Evolutionary conservation across 2,888 invertebrate species (phyloP), one percentile per base, ranked within the genome.

Genomic region (Thecophora atra): DNA sequence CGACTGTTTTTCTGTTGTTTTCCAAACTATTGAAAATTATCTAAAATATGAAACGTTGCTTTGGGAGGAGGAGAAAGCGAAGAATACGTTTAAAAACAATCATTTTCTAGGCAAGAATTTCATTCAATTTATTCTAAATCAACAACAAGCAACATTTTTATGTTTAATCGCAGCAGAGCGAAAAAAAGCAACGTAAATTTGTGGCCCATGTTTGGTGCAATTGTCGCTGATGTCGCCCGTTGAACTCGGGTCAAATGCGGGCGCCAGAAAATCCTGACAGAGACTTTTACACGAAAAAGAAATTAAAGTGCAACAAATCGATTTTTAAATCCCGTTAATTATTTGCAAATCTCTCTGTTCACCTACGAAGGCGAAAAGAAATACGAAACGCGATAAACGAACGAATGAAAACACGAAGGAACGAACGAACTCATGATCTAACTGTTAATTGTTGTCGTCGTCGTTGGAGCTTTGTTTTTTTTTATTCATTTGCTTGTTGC

Each of bases 311-410:
- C 37, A 37, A 24, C 0, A 67, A 21, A 67, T 67, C 67, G 56
- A 67, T 67, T 56, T 66, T 56, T 17, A 30, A 56, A 52, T 37
- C 1, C 24, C 6, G 54, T 37, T 67, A 67, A 67, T 67, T 67
- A 67, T 64, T 47, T 17, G 47, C 17, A 64, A 47, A 44, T 64
- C 17, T 17, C 19, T 63, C 21, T 19, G 13, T 63, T 7, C 6
- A 13, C 37, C 13, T 42, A 63, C 37, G 42, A 19, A 30, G 24
- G n/a, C 2, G 17, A n/a, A 13, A 63, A 37, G 58, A 58, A 58
- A 58, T 58, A 58, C 58, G 28, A 58, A 58, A 58, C 58, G 7
- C 28, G 26, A 8, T 58, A 17, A 47, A 47, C 58, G 54, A 54
- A 54, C 54, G 21, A 11, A 21, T 21, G 54, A 30, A 30, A 4